phyloP scores from a whole-genome alignment of 2,113 vertebrate species.

The Phaetusa simplex region DNA sequence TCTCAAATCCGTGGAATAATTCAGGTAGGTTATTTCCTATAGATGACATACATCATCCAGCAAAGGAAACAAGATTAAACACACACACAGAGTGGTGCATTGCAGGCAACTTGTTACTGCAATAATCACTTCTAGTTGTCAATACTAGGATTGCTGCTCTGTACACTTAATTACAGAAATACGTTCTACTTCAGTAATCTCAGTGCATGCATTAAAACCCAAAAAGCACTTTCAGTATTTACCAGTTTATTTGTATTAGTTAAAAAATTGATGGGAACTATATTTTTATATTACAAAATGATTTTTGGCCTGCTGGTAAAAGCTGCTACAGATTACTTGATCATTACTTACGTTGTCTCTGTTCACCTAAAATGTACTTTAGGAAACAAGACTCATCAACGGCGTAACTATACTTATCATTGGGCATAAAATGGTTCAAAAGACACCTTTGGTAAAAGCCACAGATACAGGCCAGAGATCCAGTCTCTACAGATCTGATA shows the following conservation, averaged over 20 bases:
- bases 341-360: background rate
- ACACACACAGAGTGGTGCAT: background rate
- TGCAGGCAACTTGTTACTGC: conserved; percentile 42
- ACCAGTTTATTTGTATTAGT: conserved; percentile 56
- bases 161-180: background rate
- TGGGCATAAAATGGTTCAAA: background rate
- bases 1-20: background rate
- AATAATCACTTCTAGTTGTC: conserved; percentile 34
- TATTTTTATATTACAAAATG: background rate
- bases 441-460: background rate
- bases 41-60: background rate
- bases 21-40: conserved; percentile 16
- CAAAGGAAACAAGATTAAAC: background rate
- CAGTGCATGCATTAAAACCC: background rate
- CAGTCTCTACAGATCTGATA: background rate
- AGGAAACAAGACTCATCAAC: background rate
- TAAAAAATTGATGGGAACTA: background rate
- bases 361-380: background rate
- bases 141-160: background rate
- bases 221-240: conserved; percentile 1
- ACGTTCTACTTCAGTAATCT: conserved; percentile 26
- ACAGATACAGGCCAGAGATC: background rate
- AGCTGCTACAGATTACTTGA: background rate
- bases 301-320: conserved; percentile 1
- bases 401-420: background rate